Percentiles rank a stretch among this genome's conserved stretches.
Conservation (phyloP, 2,888 invertebrate genomes). For the Amblyjoppa fuscipennis region DNA sequence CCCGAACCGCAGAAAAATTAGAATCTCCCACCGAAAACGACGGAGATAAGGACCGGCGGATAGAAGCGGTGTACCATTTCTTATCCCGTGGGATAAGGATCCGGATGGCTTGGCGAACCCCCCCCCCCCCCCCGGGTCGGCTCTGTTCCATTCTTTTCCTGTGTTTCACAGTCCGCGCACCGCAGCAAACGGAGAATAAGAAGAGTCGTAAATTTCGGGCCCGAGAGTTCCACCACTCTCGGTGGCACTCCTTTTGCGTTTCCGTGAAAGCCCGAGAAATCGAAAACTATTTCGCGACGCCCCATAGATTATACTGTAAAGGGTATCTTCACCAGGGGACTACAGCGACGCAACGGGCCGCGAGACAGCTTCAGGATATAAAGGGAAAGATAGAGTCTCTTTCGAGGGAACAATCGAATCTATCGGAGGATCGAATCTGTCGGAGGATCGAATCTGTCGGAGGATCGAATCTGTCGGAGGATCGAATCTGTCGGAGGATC, state of each 20-base stretch:
- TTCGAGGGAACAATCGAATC: conserved; percentile 59
- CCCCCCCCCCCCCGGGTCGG: background rate
- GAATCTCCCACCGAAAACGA: background rate
- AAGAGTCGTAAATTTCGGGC: conserved; percentile 68
- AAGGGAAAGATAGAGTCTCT: conserved; percentile 48
- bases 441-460: too few relatives aligned
- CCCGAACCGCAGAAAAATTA: conserved; percentile 33
- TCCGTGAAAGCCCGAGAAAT: conserved; percentile 76
- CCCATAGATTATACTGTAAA: conserved; percentile 80
- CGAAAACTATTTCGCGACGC: conserved; percentile 82
- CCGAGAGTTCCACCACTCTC: background rate
- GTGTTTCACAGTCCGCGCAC: conserved; percentile 17
- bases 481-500: too few relatives aligned
- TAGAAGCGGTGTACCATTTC: conserved; percentile 33
- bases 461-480: too few relatives aligned
- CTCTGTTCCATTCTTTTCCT: conserved; percentile 24
- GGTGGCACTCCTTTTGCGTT: conserved; percentile 25
- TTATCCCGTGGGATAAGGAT: conserved; percentile 38
- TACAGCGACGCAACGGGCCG: conserved; percentile 21
- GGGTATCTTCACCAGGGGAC: conserved; percentile 68
- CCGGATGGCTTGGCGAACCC: conserved; percentile 18
- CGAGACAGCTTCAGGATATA: background rate
- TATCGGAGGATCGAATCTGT: too few relatives aligned
- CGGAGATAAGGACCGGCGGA: conserved; percentile 1
- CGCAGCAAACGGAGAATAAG: conserved; percentile 50